A percentile compares a stretch with the other conserved stretches of the same genome.
phyloP scores from a whole-genome alignment of 23 tunicate genomes.

The Corella eumyota region DNA sequence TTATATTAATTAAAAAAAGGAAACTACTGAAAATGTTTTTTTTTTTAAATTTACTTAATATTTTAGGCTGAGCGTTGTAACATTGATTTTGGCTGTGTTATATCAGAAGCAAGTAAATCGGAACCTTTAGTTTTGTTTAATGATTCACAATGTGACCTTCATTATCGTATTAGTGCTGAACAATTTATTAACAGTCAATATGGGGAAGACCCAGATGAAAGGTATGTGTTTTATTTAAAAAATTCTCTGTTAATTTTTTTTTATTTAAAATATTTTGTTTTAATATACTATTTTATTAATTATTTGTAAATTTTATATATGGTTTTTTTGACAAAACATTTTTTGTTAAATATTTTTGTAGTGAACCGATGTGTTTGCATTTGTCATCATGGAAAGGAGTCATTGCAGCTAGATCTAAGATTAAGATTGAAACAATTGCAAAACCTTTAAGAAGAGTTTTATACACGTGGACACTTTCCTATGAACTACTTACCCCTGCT shows the following conservation, averaged over 20 bases:
- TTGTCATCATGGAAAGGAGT: slow-evolving; percentile 22
- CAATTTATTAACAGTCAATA: slow-evolving; percentile 63
- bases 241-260: no score
- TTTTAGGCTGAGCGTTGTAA: slow-evolving; percentile 35
- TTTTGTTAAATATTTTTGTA: slow-evolving; percentile 1
- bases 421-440: slow-evolving; percentile 15
- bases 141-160: slow-evolving; percentile 58
- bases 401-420: slow-evolving; percentile 50
- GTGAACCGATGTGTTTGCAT: slow-evolving; percentile 63
- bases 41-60: slow-evolving; percentile 1
- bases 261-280: no score
- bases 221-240: slow-evolving; percentile 19
- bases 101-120: slow-evolving; percentile 24
- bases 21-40: background rate
- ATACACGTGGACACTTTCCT: slow-evolving; percentile 63
- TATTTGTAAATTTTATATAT: background rate
- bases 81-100: slow-evolving; percentile 54
- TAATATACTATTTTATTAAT: no score
- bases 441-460: slow-evolving; percentile 50
- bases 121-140: slow-evolving; percentile 37
- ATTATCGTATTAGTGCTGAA: slow-evolving; percentile 38
- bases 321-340: background rate
- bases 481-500: slow-evolving; percentile 37
- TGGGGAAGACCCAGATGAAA: slow-evolving; percentile 54
- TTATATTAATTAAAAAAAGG: no score